phyloP scores from a whole-genome alignment of 2,888 invertebrate genomes.

The Mimachlamys varia region DNA sequence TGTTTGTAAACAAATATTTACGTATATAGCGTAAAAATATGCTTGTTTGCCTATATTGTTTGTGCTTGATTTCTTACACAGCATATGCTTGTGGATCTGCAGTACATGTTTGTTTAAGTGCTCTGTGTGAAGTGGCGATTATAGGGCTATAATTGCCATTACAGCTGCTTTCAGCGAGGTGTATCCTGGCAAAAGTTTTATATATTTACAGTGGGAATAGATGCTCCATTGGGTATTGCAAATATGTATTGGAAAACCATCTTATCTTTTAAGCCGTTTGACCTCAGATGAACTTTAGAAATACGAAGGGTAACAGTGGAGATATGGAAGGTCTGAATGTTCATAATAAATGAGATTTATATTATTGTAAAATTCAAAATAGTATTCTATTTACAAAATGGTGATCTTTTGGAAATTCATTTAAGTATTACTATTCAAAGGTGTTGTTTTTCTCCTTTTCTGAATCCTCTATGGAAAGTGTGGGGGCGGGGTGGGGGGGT shows the following conservation, averaged over 20 bases:
- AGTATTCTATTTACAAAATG: too few relatives aligned
- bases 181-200: background rate
- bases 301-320: background rate
- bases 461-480: too few relatives aligned
- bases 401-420: too few relatives aligned
- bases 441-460: too few relatives aligned
- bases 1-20: slow-evolving; percentile 20
- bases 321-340: too few relatives aligned
- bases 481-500: too few relatives aligned
- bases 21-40: background rate
- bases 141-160: background rate
- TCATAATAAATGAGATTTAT: too few relatives aligned
- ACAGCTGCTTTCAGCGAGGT: slow-evolving; percentile 1
- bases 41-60: background rate
- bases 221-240: background rate
- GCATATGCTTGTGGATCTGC: background rate
- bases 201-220: background rate
- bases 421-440: too few relatives aligned
- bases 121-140: background rate
- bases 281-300: background rate
- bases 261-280: background rate
- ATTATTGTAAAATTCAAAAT: too few relatives aligned
- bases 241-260: background rate
- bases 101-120: background rate
- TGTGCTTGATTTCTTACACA: background rate